Conservation (phyloP, 2,888 invertebrate species). For the Oscheius myriophilus region DNA sequence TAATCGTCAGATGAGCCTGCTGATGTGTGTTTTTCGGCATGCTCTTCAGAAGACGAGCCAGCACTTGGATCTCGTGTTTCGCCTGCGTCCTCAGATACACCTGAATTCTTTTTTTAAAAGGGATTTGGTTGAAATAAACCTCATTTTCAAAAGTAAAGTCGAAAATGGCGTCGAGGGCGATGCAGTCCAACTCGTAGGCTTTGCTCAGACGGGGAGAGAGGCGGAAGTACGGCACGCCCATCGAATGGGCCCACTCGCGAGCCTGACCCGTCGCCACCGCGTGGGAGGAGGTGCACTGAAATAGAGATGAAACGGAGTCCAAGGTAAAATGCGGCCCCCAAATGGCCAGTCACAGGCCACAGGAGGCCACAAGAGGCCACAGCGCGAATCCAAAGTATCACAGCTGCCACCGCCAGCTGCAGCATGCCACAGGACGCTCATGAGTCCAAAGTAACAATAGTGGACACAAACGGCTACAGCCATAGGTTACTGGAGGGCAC, state of each 20-base stretch:
- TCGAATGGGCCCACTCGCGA: conserved; percentile 87
- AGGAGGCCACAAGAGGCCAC: no score
- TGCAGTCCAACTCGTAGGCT: conserved; percentile 90
- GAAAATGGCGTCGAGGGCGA: conserved; percentile 72
- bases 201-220: conserved; percentile 86
- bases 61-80: conserved; percentile 34
- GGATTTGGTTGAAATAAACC: conserved; percentile 14
- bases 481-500: no score
- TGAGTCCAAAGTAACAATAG: no score
- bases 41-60: conserved; percentile 40
- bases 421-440: no score
- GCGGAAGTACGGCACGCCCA: conserved; percentile 83
- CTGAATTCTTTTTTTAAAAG: conserved; percentile 11
- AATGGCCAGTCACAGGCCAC: no score
- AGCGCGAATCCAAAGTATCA: no score
- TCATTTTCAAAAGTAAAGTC: conserved; percentile 45
- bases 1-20: background rate
- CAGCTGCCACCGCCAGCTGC: no score
- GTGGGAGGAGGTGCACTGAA: conserved; percentile 44
- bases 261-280: conserved; percentile 82
- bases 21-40: conserved; percentile 40
- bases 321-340: no score
- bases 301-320: no score
- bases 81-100: conserved; percentile 42
- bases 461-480: no score